Conservation (phyloP, 2,888 invertebrate genomes). For the Drosophila niveifrons region DNA sequence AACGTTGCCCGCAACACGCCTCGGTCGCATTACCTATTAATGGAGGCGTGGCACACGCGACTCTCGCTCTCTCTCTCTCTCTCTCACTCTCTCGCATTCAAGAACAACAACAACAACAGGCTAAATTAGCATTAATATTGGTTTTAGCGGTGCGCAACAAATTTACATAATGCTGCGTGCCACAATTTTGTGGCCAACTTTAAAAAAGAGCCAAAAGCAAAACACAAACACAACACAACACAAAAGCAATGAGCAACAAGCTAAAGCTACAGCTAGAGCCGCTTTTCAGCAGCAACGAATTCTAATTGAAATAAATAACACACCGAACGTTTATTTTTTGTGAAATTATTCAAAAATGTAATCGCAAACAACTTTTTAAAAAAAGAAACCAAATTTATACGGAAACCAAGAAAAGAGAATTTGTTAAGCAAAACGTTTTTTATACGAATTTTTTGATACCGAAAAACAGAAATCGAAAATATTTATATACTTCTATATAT, state of each 20-base stretch:
- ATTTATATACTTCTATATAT: slow-evolving; percentile 59
- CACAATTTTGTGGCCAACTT: neutral
- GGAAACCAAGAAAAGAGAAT: slow-evolving; percentile 49
- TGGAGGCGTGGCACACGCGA: slow-evolving; percentile 54
- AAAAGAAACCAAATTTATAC: slow-evolving; percentile 71
- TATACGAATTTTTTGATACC: slow-evolving; percentile 76
- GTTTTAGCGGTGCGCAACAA: slow-evolving; percentile 12
- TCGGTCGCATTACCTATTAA: slow-evolving; percentile 70
- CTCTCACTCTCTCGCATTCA: no score
- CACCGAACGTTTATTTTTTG: slow-evolving; percentile 50
- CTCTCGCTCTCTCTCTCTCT: slow-evolving; percentile 20
- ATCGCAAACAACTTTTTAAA: slow-evolving; percentile 63
- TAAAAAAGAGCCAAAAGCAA: slow-evolving; percentile 5
- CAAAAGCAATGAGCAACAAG: neutral
- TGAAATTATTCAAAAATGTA: slow-evolving; percentile 19
- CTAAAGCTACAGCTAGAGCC: slow-evolving; percentile 3
- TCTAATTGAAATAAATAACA: slow-evolving; percentile 29
- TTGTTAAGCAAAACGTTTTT: slow-evolving; percentile 74
- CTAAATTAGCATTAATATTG: slow-evolving; percentile 41
- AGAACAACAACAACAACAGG: no score
- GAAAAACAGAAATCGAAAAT: slow-evolving; percentile 28
- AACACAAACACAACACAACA: no score
- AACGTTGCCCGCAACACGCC: slow-evolving; percentile 66
- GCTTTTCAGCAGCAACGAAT: slow-evolving; percentile 27
- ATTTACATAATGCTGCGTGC: slow-evolving; percentile 42